phyloP scores from a whole-genome alignment of 2,797 vertebrate genomes.

The Calcarius lapponicus region DNA sequence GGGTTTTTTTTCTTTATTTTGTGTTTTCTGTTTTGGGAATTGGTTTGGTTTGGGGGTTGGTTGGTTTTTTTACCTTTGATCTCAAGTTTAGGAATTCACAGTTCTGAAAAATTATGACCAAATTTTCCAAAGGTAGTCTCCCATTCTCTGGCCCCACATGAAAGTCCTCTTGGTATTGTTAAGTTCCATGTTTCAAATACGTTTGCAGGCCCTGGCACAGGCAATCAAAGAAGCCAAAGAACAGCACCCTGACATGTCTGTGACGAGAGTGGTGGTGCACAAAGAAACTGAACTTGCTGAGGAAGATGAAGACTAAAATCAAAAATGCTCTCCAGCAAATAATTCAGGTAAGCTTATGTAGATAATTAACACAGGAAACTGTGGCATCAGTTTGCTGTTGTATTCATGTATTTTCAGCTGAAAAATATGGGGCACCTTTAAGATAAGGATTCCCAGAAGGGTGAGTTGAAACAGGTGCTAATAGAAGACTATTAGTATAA shows the following conservation, averaged over 20 bases:
- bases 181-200: constrained; percentile 48
- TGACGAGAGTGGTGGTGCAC: constrained; percentile 98
- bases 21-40: neutral
- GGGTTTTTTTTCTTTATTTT: neutral
- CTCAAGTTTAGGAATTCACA: neutral
- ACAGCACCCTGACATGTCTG: constrained; percentile 99
- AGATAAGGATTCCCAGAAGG: neutral
- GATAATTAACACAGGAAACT: neutral
- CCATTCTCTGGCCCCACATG: neutral
- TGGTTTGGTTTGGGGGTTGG: neutral
- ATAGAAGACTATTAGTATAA: neutral
- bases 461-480: neutral
- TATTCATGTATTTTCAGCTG: neutral
- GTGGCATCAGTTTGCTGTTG: neutral
- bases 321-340: constrained; percentile 39
- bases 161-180: constrained; percentile 5
- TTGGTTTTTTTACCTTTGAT: neutral
- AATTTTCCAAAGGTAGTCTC: neutral
- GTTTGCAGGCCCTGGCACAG: constrained; percentile 92
- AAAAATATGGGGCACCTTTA: neutral
- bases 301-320: constrained; percentile 83
- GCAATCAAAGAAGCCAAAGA: constrained; percentile 99
- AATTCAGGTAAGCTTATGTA: neutral
- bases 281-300: constrained; percentile 98
- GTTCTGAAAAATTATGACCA: neutral